Evolutionary conservation across 2,797 vertebrate species (phyloP).

Genomic region (Cetoscarus ocellatus): DNA sequence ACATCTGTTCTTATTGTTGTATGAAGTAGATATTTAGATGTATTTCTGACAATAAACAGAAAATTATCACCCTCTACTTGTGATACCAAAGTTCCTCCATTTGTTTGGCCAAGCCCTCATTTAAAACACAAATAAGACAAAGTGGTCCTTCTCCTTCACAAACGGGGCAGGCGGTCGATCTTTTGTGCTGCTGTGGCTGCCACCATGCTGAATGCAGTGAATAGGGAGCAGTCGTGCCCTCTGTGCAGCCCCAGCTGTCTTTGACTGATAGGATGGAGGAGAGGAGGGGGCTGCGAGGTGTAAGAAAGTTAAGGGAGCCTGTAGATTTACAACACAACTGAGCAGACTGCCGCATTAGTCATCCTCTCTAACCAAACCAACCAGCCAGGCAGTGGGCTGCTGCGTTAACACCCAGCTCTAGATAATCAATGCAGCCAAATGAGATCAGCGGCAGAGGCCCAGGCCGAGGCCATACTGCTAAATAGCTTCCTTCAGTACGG

Average conservation of each 20-base stretch:
- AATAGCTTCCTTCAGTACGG: conserved; percentile 90
- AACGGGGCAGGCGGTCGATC: conserved; percentile 41
- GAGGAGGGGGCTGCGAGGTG: conserved; percentile 44
- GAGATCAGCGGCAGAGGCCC: conserved; percentile 94
- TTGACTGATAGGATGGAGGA: conserved; percentile 66
- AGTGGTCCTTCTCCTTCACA: conserved; percentile 26
- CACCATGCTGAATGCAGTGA: conserved; percentile 69
- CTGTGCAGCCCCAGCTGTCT: conserved; percentile 82
- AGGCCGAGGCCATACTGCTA: conserved; percentile 88
- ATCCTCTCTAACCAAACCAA: conserved; percentile 67
- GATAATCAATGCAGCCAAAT: conserved; percentile 98
- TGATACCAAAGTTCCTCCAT: conserved; percentile 6
- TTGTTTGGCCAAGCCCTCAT: conserved; percentile 21
- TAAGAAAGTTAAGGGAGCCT: conserved; percentile 74
- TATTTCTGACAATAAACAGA: not conserved
- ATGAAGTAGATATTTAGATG: not conserved
- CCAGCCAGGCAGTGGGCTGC: conserved; percentile 68
- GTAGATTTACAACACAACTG: conserved; percentile 64
- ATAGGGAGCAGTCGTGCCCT: conserved; percentile 76
- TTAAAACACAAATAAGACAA: conserved; percentile 49
- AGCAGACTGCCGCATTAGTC: conserved; percentile 78
- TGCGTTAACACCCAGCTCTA: conserved; percentile 76
- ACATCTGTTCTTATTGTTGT: not conserved
- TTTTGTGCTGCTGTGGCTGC: conserved; percentile 61
- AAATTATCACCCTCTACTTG: conserved; percentile 6